These are phyloP conservation scores for Uria aalge DNA, from an alignment of 2,113 vertebrate species.

Conservation along the genomic window DNA sequence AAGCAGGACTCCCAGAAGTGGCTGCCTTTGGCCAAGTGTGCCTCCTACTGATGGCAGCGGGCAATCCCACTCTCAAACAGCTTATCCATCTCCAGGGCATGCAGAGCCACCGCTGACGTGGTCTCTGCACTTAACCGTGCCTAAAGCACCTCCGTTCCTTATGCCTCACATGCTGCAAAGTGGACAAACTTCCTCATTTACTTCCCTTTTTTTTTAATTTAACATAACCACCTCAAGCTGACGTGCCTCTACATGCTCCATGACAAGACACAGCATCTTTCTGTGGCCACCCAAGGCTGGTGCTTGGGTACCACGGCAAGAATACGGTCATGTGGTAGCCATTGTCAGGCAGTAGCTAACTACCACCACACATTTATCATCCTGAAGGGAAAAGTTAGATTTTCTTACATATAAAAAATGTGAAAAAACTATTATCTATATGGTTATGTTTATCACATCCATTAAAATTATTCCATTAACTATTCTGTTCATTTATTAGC, in stretches of 20 bases:
- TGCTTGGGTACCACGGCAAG: background rate
- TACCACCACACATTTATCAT: background rate
- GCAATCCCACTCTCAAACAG: background rate
- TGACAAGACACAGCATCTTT: background rate
- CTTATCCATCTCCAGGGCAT: background rate
- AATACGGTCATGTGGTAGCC: background rate
- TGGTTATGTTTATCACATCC: background rate
- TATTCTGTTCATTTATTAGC: background rate
- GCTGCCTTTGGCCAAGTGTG: background rate
- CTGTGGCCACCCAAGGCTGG: background rate
- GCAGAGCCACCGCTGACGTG: background rate
- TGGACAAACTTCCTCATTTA: background rate
- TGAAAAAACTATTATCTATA: background rate
- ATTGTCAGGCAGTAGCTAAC: background rate
- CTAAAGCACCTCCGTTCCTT: background rate
- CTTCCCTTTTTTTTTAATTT: background rate
- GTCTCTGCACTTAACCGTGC: background rate
- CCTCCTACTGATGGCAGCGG: background rate
- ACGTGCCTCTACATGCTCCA: background rate
- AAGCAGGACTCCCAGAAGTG: background rate
- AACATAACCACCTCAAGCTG: background rate
- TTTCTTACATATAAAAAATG: background rate
- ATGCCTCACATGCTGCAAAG: accelerated
- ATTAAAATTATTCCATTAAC: background rate
- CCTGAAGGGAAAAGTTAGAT: background rate